Conservation (phyloP, 2,888 invertebrate species). For the Apodemia mormo region DNA sequence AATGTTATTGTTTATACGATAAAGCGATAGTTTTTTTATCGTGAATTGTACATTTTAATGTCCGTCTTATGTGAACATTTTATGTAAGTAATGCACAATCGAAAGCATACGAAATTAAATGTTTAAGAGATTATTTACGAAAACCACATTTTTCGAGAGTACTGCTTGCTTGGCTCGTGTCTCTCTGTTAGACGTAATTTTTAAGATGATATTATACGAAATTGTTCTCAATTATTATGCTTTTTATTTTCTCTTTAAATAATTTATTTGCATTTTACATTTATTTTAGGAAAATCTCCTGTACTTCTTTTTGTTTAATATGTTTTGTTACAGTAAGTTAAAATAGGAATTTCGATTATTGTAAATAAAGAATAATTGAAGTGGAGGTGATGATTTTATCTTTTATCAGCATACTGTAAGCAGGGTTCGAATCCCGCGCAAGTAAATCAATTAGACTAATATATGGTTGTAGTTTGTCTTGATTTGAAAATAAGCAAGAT, state of each 20-base stretch:
- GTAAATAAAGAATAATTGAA: too few species aligned
- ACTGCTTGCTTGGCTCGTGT: constrained; percentile 51
- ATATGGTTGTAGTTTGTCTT: too few species aligned
- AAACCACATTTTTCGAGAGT: constrained; percentile 32
- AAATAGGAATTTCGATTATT: too few species aligned
- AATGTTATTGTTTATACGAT: neutral
- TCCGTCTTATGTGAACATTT: constrained; percentile 31
- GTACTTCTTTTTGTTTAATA: too few species aligned
- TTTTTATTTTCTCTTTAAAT: constrained; percentile 46
- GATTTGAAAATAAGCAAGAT: too few species aligned
- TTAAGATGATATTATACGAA: constrained; percentile 71
- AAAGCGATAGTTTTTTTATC: constrained; percentile 1
- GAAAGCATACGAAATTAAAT: constrained; percentile 29
- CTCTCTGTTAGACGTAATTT: constrained; percentile 68
- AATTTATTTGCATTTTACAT: neutral
- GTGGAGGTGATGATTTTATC: too few species aligned
- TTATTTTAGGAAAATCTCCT: too few species aligned
- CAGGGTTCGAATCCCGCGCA: too few species aligned
- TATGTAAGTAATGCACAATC: constrained; percentile 39
- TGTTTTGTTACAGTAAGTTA: too few species aligned
- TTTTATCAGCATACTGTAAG: too few species aligned
- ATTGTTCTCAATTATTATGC: constrained; percentile 59
- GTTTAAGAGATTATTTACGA: constrained; percentile 28
- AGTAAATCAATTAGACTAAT: too few species aligned
- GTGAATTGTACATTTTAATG: constrained; percentile 24